Percentiles rank a stretch among this genome's conserved stretches.
Conservation (phyloP, 2,888 invertebrate genomes). For the Lutraria lutraria region DNA sequence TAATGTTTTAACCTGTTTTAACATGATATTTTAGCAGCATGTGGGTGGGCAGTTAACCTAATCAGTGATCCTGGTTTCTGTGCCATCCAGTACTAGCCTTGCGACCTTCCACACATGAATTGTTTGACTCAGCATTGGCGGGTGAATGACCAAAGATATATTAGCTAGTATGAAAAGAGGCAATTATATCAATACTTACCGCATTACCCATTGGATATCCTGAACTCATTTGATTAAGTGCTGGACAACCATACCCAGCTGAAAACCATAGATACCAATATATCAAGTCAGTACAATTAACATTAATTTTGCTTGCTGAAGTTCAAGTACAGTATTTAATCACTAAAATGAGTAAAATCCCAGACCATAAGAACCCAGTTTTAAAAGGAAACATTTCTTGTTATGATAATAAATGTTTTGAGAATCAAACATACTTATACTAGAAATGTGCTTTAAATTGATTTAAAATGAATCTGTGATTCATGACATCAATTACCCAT, state of each 20-base stretch:
- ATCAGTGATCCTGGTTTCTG: no score
- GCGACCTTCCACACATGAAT: no score
- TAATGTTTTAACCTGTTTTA: no score
- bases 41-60: no score
- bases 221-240: conserved; percentile 61
- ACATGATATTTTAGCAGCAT: no score
- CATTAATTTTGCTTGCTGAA: neutral
- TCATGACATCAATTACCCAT: no score
- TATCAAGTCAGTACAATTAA: neutral
- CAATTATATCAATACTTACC: conserved; percentile 30
- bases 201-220: conserved; percentile 60
- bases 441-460: neutral
- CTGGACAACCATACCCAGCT: conserved; percentile 38
- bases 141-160: neutral
- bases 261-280: neutral
- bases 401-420: neutral
- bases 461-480: neutral
- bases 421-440: neutral
- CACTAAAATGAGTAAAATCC: neutral
- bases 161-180: neutral
- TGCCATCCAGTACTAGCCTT: no score
- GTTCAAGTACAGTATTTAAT: no score
- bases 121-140: no score
- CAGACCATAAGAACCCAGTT: neutral
- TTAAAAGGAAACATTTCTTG: neutral